phyloP scores from a whole-genome alignment of 2,113 vertebrate genomes.

The Rutilus rutilus region DNA sequence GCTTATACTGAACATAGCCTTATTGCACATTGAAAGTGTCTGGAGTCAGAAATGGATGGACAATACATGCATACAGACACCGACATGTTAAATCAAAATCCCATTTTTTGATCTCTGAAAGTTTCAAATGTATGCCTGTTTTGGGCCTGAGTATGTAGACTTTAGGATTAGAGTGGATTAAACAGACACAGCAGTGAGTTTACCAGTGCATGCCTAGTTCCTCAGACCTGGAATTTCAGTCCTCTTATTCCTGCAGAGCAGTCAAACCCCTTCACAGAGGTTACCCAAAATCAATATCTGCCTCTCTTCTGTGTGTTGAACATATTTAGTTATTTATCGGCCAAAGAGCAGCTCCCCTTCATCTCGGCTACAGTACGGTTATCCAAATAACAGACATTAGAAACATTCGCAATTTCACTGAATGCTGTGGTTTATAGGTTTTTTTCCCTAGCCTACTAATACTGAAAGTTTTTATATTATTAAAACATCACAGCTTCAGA shows the following conservation, averaged over 20 bases:
- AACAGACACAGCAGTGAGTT: conserved; percentile 14
- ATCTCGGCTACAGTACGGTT: not conserved
- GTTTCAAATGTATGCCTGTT: conserved; percentile 8
- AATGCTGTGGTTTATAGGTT: not conserved
- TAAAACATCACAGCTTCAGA: conserved; percentile 1
- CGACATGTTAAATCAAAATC: not conserved
- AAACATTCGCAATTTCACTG: not conserved
- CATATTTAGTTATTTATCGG: conserved; percentile 17
- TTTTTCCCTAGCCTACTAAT: not conserved
- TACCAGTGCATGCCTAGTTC: conserved; percentile 17
- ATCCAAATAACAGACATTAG: not conserved
- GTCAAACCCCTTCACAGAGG: conserved; percentile 13
- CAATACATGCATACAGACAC: not conserved
- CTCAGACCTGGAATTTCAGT: not conserved
- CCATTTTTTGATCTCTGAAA: conserved; percentile 14
- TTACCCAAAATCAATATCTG: conserved; percentile 19
- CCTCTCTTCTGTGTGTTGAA: not conserved
- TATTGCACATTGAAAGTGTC: conserved; percentile 14
- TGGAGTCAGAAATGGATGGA: not conserved
- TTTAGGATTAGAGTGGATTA: conserved; percentile 27
- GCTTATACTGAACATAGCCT: conserved; percentile 9
- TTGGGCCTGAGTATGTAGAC: conserved; percentile 1
- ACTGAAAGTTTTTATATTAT: not conserved
- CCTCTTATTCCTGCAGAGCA: not conserved
- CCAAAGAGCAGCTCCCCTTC: conserved; percentile 1